These are phyloP conservation scores for Isurus oxyrinchus DNA, from an alignment of 2,113 vertebrate species.

Conservation along the genomic window DNA sequence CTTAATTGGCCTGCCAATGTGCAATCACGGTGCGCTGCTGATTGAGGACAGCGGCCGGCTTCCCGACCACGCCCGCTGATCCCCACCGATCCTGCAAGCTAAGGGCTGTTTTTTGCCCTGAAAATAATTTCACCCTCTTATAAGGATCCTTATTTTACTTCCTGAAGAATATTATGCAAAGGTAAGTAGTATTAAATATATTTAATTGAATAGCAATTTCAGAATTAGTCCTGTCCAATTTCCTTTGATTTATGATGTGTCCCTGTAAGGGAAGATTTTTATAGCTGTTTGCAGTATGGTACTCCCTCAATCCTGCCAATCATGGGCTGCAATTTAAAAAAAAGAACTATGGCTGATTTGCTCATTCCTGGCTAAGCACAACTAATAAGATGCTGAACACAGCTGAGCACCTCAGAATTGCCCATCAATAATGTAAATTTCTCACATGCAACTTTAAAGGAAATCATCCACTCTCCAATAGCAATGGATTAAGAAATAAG, in stretches of 20 bases:
- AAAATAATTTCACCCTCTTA: background rate
- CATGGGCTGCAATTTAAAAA: background rate
- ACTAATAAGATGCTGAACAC: background rate
- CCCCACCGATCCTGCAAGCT: too few species aligned
- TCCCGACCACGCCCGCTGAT: too few species aligned
- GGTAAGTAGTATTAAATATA: background rate
- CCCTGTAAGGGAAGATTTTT: background rate
- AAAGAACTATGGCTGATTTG: background rate
- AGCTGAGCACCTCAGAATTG: conserved; percentile 11
- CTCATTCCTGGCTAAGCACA: background rate
- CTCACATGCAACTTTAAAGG: conserved; percentile 18
- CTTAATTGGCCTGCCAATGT: too few species aligned
- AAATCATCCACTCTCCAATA: conserved; percentile 19
- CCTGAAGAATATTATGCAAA: background rate
- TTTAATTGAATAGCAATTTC: background rate
- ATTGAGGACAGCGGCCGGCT: too few species aligned
- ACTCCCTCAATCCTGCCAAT: background rate
- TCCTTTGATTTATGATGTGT: background rate
- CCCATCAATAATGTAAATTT: conserved; percentile 24
- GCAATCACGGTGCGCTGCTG: too few species aligned
- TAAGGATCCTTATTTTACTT: background rate
- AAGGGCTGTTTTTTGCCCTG: too few species aligned
- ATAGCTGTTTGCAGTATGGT: background rate
- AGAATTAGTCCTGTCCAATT: background rate
- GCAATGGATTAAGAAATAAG: background rate